Evolutionary conservation across 1,140 invertebrate species (phyloP).

Genomic region (Drosophila pallidifrons): DNA sequence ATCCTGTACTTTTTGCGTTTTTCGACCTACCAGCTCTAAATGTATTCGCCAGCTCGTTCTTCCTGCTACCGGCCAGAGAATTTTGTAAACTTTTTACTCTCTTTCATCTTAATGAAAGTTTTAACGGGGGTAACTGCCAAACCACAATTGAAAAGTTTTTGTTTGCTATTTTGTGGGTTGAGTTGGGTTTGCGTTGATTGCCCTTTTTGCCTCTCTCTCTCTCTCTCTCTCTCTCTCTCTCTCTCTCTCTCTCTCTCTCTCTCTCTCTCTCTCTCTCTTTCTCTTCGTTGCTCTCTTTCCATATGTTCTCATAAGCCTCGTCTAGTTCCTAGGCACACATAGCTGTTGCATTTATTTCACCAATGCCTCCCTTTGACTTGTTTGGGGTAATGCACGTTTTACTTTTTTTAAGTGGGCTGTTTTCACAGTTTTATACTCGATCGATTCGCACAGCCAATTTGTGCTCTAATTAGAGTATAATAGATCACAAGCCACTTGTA

Average conservation of each 20-base stretch:
- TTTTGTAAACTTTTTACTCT: conserved; percentile 39
- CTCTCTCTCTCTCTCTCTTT: not conserved
- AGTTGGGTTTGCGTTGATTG: conserved; percentile 21
- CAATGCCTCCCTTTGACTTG: conserved; percentile 18
- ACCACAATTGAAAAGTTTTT: conserved; percentile 65
- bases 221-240: not conserved
- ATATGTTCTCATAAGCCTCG: conserved; percentile 1
- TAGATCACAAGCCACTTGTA: conserved; percentile 12
- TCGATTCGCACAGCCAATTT: conserved; percentile 36
- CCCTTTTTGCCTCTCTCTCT: not conserved
- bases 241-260: not conserved
- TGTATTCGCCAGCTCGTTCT: conserved; percentile 12
- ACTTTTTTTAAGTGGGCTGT: conserved; percentile 13
- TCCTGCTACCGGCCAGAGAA: conserved; percentile 2
- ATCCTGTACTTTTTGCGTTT: not conserved
- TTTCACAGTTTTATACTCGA: conserved; percentile 17
- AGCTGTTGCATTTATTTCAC: conserved; percentile 41
- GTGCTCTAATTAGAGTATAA: conserved; percentile 33
- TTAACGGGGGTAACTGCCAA: conserved; percentile 47
- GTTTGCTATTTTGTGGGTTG: conserved; percentile 37
- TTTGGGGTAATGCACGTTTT: conserved; percentile 18
- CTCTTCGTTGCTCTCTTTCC: too few relatives aligned
- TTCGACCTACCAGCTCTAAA: conserved; percentile 18
- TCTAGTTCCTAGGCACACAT: not conserved
- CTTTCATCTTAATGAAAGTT: conserved; percentile 66